A percentile compares a stretch with the other conserved stretches of the same genome.
phyloP scores from a whole-genome alignment of 1,140 invertebrate genomes.

The Neelides sp. region DNA sequence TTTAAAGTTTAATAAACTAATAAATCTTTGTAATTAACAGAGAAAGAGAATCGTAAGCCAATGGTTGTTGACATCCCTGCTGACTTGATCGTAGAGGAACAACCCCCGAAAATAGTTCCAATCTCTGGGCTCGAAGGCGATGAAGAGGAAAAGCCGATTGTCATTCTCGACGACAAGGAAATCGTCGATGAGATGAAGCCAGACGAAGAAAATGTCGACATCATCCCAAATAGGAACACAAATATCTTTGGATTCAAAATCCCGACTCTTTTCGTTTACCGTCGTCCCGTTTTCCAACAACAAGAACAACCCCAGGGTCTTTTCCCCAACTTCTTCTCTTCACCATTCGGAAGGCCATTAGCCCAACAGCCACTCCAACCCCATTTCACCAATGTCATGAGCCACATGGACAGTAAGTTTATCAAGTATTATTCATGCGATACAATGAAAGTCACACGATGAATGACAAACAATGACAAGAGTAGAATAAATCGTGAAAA shows the following conservation, averaged over 20 bases:
- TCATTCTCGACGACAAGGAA: no score
- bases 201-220: not conserved
- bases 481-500: not conserved
- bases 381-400: slow-evolving; percentile 1
- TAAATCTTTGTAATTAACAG: no score
- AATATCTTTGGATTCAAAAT: slow-evolving; percentile 20
- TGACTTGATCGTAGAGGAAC: slow-evolving; percentile 7
- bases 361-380: not conserved
- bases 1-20: no score
- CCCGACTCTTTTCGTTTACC: slow-evolving; percentile 23
- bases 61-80: slow-evolving; percentile 16
- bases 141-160: not conserved
- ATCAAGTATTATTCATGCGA: not conserved
- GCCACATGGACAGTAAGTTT: slow-evolving; percentile 20
- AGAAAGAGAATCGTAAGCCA: no score
- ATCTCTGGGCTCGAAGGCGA: not conserved
- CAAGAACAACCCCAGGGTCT: no score
- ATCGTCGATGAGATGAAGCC: not conserved
- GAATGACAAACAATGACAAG: not conserved
- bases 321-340: slow-evolving; percentile 8
- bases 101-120: no score
- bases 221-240: not conserved
- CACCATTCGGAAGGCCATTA: slow-evolving; percentile 13
- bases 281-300: slow-evolving; percentile 24
- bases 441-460: not conserved